A percentile compares a stretch with the other conserved stretches of the same genome.
These are phyloP conservation scores for Muraenolepis orangiensis DNA, from an alignment of 2,797 vertebrate genomes.

Conservation along the genomic window DNA sequence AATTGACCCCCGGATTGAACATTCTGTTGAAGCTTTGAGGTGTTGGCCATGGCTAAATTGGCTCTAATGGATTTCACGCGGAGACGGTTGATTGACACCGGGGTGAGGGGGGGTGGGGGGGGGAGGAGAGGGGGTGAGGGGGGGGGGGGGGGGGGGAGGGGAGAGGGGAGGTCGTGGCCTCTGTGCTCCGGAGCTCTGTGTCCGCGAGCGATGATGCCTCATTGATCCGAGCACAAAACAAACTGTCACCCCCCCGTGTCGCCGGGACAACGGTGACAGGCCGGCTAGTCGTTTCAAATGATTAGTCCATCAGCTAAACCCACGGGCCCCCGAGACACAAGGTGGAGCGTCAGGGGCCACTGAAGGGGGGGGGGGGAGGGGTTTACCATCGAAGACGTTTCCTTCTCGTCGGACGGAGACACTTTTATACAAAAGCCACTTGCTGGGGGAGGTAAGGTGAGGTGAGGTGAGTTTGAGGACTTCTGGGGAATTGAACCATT, in stretches of 20 bases:
- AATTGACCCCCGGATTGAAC: conserved; percentile 46
- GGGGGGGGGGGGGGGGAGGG: conserved; percentile 39
- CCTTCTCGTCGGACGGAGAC: not conserved
- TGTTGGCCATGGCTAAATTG: conserved; percentile 57
- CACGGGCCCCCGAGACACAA: conserved; percentile 19
- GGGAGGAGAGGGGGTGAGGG: conserved; percentile 29
- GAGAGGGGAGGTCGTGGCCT: conserved; percentile 32
- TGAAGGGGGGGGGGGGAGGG: too few species aligned
- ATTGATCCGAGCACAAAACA: conserved; percentile 69
- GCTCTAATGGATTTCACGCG: conserved; percentile 70
- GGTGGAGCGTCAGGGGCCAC: conserved; percentile 12
- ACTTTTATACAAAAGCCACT: not conserved
- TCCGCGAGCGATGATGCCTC: conserved; percentile 55
- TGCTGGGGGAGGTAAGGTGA: not conserved
- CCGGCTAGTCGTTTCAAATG: conserved; percentile 57
- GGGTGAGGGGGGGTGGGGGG: conserved; percentile 38
- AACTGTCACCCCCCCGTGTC: conserved; percentile 63
- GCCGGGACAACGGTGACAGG: conserved; percentile 45
- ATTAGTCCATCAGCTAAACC: conserved; percentile 46
- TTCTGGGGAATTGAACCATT: not conserved
- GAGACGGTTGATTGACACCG: conserved; percentile 62
- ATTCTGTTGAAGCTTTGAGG: conserved; percentile 45
- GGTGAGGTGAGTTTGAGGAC: not conserved
- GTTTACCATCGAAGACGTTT: conserved; percentile 7
- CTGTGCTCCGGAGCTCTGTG: conserved; percentile 45